These are phyloP conservation scores for Nomada fabriciana DNA, from an alignment of 2,888 invertebrate genomes.

Conservation along the genomic window DNA sequence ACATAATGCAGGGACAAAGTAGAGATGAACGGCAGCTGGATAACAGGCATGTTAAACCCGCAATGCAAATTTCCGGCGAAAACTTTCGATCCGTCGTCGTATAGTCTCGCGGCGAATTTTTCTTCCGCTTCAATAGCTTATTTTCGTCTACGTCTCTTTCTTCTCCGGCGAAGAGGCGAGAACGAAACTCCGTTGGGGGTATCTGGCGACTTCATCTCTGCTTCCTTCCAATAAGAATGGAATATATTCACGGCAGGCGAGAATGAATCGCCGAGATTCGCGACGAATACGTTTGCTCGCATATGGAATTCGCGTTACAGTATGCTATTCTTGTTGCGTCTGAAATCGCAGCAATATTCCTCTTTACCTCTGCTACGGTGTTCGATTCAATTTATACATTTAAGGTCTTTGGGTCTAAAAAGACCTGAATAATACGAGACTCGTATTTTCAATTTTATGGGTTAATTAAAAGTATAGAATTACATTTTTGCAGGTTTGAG, in stretches of 20 bases:
- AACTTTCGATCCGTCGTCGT: slow-evolving; percentile 38
- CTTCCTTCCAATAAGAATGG: slow-evolving; percentile 32
- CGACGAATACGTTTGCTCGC: slow-evolving; percentile 4
- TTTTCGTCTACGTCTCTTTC: too few relatives aligned
- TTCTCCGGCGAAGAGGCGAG: too few relatives aligned
- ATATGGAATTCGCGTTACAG: not conserved
- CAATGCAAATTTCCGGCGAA: slow-evolving; percentile 53
- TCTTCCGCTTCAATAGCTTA: slow-evolving; percentile 43
- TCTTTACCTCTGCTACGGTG: not conserved
- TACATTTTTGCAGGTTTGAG: too few relatives aligned
- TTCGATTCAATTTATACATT: too few relatives aligned
- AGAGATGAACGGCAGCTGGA: slow-evolving; percentile 54
- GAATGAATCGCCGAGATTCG: not conserved
- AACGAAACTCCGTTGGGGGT: not conserved
- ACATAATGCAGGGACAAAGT: slow-evolving; percentile 73
- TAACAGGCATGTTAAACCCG: slow-evolving; percentile 55
- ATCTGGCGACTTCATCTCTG: slow-evolving; percentile 23
- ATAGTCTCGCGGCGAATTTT: slow-evolving; percentile 23
- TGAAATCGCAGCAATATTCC: not conserved
- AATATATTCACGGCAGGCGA: slow-evolving; percentile 12
- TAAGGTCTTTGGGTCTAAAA: too few relatives aligned
- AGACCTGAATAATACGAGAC: too few relatives aligned
- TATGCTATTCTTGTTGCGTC: not conserved
- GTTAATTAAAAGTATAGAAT: too few relatives aligned
- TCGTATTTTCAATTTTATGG: too few relatives aligned